Percentiles rank a stretch among this genome's conserved stretches.
Conservation (phyloP, 2,797 vertebrate species). For the Enteromius anoplus region DNA sequence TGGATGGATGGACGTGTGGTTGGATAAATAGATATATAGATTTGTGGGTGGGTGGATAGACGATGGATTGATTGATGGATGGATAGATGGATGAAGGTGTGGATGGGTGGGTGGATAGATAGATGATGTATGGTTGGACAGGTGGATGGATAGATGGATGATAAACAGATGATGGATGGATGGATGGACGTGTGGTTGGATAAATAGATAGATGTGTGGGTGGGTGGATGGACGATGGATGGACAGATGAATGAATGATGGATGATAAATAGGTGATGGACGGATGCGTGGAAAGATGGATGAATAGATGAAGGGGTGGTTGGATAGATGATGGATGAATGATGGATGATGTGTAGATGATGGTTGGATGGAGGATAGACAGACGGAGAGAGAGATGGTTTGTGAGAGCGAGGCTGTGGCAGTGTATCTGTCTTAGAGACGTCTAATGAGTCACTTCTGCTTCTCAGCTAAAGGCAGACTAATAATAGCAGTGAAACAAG, state of each 20-base stretch:
- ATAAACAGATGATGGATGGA: no score
- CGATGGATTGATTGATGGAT: not conserved
- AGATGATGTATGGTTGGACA: no score
- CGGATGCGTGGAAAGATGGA: not conserved
- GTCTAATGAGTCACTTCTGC: constrained; percentile 59
- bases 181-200: no score
- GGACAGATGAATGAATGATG: not conserved
- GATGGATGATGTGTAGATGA: not conserved
- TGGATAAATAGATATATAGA: not conserved
- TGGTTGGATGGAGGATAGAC: not conserved
- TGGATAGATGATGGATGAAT: not conserved
- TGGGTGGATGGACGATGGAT: not conserved
- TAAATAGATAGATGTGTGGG: not conserved
- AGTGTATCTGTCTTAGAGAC: constrained; percentile 4
- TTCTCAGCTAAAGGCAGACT: constrained; percentile 32
- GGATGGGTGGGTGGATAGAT: no score
- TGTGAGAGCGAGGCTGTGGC: constrained; percentile 2
- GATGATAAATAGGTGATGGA: no score
- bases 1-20: no score
- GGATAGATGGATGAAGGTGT: no score
- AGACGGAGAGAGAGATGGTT: not conserved
- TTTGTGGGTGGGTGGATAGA: not conserved
- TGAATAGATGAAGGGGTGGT: not conserved
- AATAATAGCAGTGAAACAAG: constrained; percentile 58
- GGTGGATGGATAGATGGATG: not conserved